Evolutionary conservation across 2,113 vertebrate genomes (phyloP).

Genomic region (Numenius arquata): DNA sequence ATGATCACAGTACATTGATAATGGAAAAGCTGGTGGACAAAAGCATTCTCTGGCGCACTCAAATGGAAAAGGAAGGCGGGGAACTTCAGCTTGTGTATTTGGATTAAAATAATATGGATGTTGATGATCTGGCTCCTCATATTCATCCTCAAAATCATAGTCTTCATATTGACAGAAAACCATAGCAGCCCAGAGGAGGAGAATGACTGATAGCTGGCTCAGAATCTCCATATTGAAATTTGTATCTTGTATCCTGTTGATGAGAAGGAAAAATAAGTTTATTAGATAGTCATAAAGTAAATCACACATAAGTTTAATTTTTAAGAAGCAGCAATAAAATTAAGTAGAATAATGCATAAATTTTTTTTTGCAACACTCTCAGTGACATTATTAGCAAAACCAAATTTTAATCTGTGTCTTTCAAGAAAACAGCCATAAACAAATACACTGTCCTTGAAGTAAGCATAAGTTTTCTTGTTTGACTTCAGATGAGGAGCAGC

Average conservation of each 20-base stretch:
- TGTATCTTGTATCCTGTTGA: conserved; percentile 40
- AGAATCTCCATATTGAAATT: conserved; percentile 61
- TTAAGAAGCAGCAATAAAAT: not conserved
- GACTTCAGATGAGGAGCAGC: not conserved
- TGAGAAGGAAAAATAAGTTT: conserved; percentile 5
- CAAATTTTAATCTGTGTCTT: not conserved
- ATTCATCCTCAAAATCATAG: conserved; percentile 74
- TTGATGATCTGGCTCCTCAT: conserved; percentile 59
- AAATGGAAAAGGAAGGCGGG: conserved; percentile 8
- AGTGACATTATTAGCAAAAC: not conserved
- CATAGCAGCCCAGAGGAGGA: conserved; percentile 57
- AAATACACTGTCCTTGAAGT: not conserved
- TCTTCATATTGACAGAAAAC: conserved; percentile 74
- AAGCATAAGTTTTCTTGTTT: not conserved
- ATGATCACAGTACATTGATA: conserved; percentile 82
- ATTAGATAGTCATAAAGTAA: not conserved
- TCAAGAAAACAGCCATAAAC: not conserved
- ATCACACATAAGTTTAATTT: not conserved
- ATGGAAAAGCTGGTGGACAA: conserved; percentile 74
- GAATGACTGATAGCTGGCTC: conserved; percentile 30
- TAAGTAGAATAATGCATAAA: not conserved
- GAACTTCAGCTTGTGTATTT: conserved; percentile 32
- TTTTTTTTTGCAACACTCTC: not conserved
- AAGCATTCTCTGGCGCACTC: conserved; percentile 79
- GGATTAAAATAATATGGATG: conserved; percentile 61